Evolutionary conservation across 2,113 vertebrate genomes (phyloP), one percentile per base, ranked within the genome.

Genomic region (Platysteira castanea): DNA sequence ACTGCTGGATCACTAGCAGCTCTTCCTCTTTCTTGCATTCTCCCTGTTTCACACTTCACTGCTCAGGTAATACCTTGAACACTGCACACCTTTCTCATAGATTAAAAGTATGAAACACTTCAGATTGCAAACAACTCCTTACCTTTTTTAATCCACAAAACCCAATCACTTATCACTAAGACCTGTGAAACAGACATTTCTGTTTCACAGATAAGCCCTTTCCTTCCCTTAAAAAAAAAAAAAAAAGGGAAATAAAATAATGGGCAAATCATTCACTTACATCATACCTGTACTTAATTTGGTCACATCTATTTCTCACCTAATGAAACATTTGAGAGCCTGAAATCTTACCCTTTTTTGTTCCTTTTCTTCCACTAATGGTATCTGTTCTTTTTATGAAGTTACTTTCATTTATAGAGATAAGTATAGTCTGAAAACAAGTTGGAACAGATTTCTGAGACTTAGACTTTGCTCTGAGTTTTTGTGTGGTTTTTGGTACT

Each of bases 261-360:
- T 0, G 0, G 8, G 2, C n/a, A 27, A 65, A 65, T 70, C 2
- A 75, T 70, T 70, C 1, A 54, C 30, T 20, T 50, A 28, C 9
- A 35, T 65, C 24, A 65, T 27, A 14, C 4, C 31, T 52, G 9
- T 57, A 52, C 22, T 76, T 70, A 42, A 35, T 80, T 26, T 60
- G 46, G 17, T 39, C n/a, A 20, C 44, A 41, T 21, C 6, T 71
- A 21, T 80, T 93, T 61, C 30, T 47, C 11, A 46, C 7, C 4
- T 50, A 53, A 50, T 54, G 13, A 63, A 71, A 71, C 8, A 33
- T 23, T 44, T 26, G 18, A n/a, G 13, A 69, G 10, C 26, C 54
- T 79, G 44, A 87, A 87, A 69, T 53, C 9, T 49, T 49, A 6
- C 8, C 5, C 7, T 6, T 49, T 84, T 70, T 53, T 78, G 5